Evolutionary conservation across 2,888 invertebrate genomes (phyloP).

Genomic region (Chorisops tibialis): DNA sequence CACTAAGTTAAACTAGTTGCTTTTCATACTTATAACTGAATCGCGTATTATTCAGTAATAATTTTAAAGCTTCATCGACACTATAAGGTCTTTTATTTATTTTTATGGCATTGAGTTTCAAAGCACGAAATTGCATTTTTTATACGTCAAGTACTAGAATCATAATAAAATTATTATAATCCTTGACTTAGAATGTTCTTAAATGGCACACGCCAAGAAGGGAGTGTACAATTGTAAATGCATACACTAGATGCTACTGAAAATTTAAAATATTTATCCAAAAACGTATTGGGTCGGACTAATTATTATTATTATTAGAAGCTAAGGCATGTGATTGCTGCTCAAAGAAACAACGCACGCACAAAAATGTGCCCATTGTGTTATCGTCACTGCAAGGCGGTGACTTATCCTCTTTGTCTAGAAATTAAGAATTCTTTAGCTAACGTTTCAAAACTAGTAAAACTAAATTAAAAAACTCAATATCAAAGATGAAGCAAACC

Average conservation of each 20-base stretch:
- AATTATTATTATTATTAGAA: slow-evolving; percentile 21
- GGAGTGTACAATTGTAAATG: too few species aligned
- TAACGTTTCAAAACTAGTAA: slow-evolving; percentile 11
- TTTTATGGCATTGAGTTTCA: slow-evolving; percentile 21
- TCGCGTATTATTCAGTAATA: too few species aligned
- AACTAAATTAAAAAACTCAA: not conserved
- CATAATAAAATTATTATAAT: slow-evolving; percentile 6
- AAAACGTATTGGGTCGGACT: not conserved
- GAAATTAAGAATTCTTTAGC: slow-evolving; percentile 8
- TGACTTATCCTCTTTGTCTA: slow-evolving; percentile 4
- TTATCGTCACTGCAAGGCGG: not conserved
- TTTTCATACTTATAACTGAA: too few species aligned
- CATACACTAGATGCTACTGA: too few species aligned
- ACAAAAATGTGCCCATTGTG: slow-evolving; percentile 23
- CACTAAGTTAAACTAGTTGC: too few species aligned
- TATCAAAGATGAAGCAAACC: slow-evolving; percentile 1
- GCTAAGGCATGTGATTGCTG: slow-evolving; percentile 14
- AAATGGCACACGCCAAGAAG: too few species aligned
- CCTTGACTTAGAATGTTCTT: not conserved
- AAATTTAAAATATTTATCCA: slow-evolving; percentile 1
- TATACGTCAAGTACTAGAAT: slow-evolving; percentile 12
- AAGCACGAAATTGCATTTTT: slow-evolving; percentile 23
- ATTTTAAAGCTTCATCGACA: too few species aligned
- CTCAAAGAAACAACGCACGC: slow-evolving; percentile 18
- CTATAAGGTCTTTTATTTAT: not conserved